These are phyloP conservation scores for Empidonax traillii DNA, from an alignment of 2,113 vertebrate species.

Conservation along the genomic window DNA sequence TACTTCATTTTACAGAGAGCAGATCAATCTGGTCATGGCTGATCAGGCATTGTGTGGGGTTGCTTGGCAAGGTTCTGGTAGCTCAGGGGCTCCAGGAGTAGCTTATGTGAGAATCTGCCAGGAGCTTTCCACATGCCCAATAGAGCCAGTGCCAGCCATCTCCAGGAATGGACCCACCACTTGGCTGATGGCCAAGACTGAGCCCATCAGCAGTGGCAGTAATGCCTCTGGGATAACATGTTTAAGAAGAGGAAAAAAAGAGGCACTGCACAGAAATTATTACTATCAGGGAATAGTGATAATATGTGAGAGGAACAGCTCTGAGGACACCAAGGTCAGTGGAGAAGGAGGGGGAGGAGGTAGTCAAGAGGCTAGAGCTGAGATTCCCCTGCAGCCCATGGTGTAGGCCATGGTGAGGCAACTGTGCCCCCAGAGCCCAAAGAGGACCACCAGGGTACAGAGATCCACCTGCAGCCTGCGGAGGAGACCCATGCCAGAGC, in stretches of 20 bases:
- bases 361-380: too few species aligned
- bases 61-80: neutral
- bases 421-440: too few species aligned
- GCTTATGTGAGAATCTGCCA: neutral
- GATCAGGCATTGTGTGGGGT: neutral
- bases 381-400: too few species aligned
- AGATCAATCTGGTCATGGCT: neutral
- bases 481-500: neutral
- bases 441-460: neutral
- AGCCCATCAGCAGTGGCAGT: neutral
- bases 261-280: neutral
- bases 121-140: neutral
- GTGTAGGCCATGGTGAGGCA: too few species aligned
- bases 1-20: neutral
- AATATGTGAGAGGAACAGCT: neutral
- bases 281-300: neutral
- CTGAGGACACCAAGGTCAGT: neutral
- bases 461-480: fast-evolving
- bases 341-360: neutral
- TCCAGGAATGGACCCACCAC: neutral
- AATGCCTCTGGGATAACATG: neutral
- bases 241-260: neutral
- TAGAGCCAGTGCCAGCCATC: neutral
- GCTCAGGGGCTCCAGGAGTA: neutral
- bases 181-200: neutral